phyloP scores from a whole-genome alignment of 2,888 invertebrate genomes.

The Esperia sulphurella region DNA sequence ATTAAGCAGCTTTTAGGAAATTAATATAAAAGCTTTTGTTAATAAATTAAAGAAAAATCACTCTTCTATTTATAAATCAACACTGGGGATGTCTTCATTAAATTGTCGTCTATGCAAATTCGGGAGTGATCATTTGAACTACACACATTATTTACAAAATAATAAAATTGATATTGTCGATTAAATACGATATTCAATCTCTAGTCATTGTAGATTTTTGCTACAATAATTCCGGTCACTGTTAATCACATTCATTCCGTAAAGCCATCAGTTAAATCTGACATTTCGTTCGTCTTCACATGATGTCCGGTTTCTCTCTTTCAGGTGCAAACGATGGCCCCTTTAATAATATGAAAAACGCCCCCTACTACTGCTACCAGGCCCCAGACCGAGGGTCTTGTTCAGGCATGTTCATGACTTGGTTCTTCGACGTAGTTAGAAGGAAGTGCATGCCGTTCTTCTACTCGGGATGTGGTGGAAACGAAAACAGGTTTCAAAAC shows the following conservation, averaged over 20 bases:
- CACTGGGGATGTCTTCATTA: too few species aligned
- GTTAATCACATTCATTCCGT: not conserved
- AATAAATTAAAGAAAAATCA: too few species aligned
- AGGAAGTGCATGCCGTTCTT: slow-evolving; percentile 61
- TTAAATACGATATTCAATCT: too few species aligned
- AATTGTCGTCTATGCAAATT: too few species aligned
- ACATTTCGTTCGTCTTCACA: not conserved
- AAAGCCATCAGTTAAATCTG: not conserved
- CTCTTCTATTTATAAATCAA: too few species aligned
- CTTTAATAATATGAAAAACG: slow-evolving; percentile 51
- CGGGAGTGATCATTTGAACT: too few species aligned
- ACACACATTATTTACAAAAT: too few species aligned
- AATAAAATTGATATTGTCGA: too few species aligned
- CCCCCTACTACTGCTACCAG: slow-evolving; percentile 68
- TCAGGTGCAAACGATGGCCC: slow-evolving; percentile 57
- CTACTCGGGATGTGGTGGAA: slow-evolving; percentile 70
- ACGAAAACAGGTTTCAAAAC: slow-evolving; percentile 54
- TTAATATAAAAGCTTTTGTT: too few species aligned
- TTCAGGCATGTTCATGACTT: slow-evolving; percentile 36
- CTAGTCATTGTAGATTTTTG: too few species aligned
- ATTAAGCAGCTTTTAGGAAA: too few species aligned
- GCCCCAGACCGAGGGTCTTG: slow-evolving; percentile 59
- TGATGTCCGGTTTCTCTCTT: slow-evolving; percentile 22
- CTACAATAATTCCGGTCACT: not conserved
- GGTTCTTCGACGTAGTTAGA: slow-evolving; percentile 61